Conservation (phyloP, 2,113 vertebrate species). For the Connochaetes taurinus region DNA sequence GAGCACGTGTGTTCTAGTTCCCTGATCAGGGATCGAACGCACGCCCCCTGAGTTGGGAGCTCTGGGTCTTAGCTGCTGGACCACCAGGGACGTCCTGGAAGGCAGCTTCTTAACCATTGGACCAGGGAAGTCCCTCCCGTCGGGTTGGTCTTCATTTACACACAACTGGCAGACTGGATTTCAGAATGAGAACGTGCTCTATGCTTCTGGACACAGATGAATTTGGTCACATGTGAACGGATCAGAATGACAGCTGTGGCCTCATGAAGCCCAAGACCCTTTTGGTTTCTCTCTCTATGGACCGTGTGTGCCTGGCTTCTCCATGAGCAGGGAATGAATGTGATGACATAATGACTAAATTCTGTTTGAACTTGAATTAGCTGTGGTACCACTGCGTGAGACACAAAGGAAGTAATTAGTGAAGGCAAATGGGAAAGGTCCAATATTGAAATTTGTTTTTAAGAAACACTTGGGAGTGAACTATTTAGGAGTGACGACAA, state of each 20-base stretch:
- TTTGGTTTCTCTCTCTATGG: not conserved
- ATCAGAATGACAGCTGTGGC: not conserved
- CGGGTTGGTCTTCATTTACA: not conserved
- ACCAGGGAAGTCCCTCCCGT: not conserved
- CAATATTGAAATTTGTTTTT: slow-evolving; percentile 46
- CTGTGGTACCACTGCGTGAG: not conserved
- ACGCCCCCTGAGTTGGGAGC: not conserved
- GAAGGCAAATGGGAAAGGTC: slow-evolving; percentile 53
- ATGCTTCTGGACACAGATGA: not conserved
- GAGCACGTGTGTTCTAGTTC: not conserved
- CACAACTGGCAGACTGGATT: not conserved
- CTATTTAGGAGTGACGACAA: slow-evolving; percentile 29
- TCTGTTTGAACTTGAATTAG: slow-evolving; percentile 20
- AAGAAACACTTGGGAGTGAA: slow-evolving; percentile 32
- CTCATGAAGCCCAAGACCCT: not conserved
- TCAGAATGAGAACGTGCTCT: not conserved
- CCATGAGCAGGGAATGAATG: not conserved
- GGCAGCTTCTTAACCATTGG: not conserved
- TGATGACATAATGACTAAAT: not conserved
- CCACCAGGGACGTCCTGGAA: not conserved
- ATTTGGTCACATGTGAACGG: not conserved
- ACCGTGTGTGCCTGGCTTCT: not conserved
- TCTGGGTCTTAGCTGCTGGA: not conserved
- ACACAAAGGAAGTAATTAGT: slow-evolving; percentile 42
- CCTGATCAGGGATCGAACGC: not conserved